Evolutionary conservation across 2,113 vertebrate genomes (phyloP).

Genomic region (Ophiodon elongatus): DNA sequence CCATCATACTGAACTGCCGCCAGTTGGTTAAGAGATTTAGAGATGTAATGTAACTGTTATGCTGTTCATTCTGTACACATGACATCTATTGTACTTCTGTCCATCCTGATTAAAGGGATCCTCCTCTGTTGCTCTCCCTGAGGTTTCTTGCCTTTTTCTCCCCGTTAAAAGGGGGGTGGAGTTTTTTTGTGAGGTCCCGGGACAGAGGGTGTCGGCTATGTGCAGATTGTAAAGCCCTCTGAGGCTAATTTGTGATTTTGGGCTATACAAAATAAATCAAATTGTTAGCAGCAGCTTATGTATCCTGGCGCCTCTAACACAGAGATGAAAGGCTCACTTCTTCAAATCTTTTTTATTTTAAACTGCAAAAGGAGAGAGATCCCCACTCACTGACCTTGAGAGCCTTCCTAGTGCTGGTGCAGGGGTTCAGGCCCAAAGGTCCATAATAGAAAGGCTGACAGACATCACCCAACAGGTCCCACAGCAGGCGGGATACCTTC

Average conservation of each 20-base stretch:
- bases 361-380: neutral
- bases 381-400: constrained; percentile 66
- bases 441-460: constrained; percentile 84
- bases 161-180: too few relatives aligned
- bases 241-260: too few relatives aligned
- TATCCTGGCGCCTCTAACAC: neutral
- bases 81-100: too few relatives aligned
- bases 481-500: constrained; percentile 84
- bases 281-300: neutral
- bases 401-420: constrained; percentile 48
- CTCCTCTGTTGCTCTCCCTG: too few relatives aligned
- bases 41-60: neutral
- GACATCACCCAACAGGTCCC: constrained; percentile 83
- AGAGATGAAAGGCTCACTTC: neutral
- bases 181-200: too few relatives aligned
- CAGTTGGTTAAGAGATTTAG: neutral
- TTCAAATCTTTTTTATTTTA: neutral
- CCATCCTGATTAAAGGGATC: neutral
- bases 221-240: too few relatives aligned
- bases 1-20: neutral
- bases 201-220: too few relatives aligned
- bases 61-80: too few relatives aligned
- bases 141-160: too few relatives aligned
- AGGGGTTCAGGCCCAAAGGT: constrained; percentile 49
- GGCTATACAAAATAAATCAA: too few relatives aligned